Percentiles rank a stretch among this genome's conserved stretches.
Evolutionary conservation across 2,797 vertebrate species (phyloP).

Genomic region (Melanotaenia pygmaea): DNA sequence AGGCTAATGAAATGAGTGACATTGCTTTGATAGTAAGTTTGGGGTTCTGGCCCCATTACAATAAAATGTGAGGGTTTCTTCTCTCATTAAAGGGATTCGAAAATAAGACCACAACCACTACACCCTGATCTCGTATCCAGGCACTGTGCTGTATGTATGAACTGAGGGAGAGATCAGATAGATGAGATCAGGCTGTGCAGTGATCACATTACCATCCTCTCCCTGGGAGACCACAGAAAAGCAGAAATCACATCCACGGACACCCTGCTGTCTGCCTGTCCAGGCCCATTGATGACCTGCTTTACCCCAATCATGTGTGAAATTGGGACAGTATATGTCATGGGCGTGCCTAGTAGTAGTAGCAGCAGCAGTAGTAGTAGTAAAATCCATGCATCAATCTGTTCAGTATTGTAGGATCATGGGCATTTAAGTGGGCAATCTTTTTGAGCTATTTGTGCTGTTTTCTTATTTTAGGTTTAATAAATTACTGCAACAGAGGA

Average conservation of each 20-base stretch:
- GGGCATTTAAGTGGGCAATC: too few species aligned
- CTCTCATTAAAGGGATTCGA: not conserved
- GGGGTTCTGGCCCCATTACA: not conserved
- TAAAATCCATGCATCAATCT: not conserved
- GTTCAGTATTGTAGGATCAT: constrained; percentile 3
- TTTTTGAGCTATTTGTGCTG: too few species aligned
- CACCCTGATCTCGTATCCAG: constrained; percentile 16
- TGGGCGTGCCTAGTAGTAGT: constrained; percentile 2
- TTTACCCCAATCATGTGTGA: constrained; percentile 57
- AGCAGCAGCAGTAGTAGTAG: not conserved
- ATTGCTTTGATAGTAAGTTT: constrained; percentile 18
- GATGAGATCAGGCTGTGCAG: constrained; percentile 14
- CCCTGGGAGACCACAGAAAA: constrained; percentile 35
- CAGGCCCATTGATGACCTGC: constrained; percentile 63
- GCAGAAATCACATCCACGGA: constrained; percentile 46
- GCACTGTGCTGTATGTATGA: constrained; percentile 1
- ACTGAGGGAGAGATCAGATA: not conserved
- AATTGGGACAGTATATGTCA: constrained; percentile 41
- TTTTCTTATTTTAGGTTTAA: not conserved
- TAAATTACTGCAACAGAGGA: not conserved
- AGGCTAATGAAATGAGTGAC: constrained; percentile 1
- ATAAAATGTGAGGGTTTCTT: not conserved
- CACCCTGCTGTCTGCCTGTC: constrained; percentile 64
- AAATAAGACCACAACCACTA: constrained; percentile 16
- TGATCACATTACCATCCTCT: constrained; percentile 52